Conservation (phyloP, 2,888 invertebrate genomes). For the Calameuta idolon region DNA sequence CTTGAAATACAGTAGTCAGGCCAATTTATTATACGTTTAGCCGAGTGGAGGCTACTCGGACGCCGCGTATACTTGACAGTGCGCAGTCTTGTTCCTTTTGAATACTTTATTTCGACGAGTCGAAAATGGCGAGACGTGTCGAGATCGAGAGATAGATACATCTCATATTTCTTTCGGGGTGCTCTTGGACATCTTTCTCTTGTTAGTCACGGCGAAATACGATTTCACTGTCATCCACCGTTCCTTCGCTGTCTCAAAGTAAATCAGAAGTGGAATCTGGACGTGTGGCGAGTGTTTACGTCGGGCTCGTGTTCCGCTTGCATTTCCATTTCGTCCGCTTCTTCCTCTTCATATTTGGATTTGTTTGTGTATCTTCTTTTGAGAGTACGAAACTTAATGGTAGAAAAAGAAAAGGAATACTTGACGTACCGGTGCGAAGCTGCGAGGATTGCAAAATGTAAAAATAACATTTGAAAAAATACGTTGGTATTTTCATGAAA, state of each 20-base stretch:
- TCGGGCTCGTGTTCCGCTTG: background rate
- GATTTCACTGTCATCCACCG: background rate
- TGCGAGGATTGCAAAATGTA: background rate
- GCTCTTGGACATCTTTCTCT: background rate
- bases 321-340: background rate
- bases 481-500: background rate
- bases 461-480: background rate
- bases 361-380: background rate
- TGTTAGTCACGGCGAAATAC: background rate
- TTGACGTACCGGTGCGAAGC: background rate
- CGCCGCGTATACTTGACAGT: background rate
- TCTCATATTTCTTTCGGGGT: background rate
- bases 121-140: background rate
- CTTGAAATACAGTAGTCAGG: conserved; percentile 7
- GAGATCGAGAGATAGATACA: background rate
- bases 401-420: background rate
- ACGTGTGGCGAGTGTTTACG: conserved; percentile 2
- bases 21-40: background rate
- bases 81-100: background rate
- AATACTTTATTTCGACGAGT: background rate
- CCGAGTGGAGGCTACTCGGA: background rate
- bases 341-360: background rate
- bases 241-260: background rate
- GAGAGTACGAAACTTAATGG: background rate
- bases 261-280: background rate